Percentiles rank a stretch among this genome's conserved stretches.
Evolutionary conservation across 92 coral and sea anemone genomes (phyloP).

Genomic region (Palythoa grandis): DNA sequence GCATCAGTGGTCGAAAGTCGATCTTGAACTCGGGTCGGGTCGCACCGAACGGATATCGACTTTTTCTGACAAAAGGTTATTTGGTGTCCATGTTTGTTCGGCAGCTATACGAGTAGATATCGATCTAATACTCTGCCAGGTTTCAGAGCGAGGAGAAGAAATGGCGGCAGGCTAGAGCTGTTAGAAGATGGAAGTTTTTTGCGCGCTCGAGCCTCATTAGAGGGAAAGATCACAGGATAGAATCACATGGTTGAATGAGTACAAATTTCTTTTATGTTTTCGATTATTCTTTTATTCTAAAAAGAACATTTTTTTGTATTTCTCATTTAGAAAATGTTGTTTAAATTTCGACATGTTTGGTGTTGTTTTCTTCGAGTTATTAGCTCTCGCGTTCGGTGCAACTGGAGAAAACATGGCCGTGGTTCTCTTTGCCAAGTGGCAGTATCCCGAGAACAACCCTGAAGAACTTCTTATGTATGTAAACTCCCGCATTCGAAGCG

Average conservation of each 20-base stretch:
- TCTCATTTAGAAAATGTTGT: neutral
- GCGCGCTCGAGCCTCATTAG: slow-evolving; percentile 15
- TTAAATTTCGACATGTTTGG: neutral
- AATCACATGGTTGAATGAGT: slow-evolving; percentile 16
- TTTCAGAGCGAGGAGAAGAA: slow-evolving; percentile 4
- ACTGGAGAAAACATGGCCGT: slow-evolving; percentile 1
- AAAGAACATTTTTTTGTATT: slow-evolving; percentile 4
- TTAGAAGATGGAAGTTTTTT: slow-evolving; percentile 6
- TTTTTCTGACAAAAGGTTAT: neutral
- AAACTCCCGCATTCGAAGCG: slow-evolving; percentile 20
- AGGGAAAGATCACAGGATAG: neutral
- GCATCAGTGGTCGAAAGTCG: neutral
- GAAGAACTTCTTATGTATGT: neutral
- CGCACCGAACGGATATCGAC: slow-evolving; percentile 1
- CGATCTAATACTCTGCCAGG: slow-evolving; percentile 13
- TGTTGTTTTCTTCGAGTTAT: slow-evolving; percentile 12
- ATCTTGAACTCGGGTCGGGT: slow-evolving; percentile 2
- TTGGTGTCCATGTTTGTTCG: slow-evolving; percentile 10
- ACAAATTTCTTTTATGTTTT: neutral
- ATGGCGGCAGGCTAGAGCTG: slow-evolving; percentile 15
- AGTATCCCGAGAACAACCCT: neutral
- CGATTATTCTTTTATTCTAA: neutral
- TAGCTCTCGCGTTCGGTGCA: slow-evolving; percentile 11
- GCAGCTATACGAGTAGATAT: slow-evolving; percentile 11
- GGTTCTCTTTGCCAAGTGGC: neutral